These are phyloP conservation scores for Gallinago paraguaiae DNA, from an alignment of 2,113 vertebrate species.

Conservation along the genomic window DNA sequence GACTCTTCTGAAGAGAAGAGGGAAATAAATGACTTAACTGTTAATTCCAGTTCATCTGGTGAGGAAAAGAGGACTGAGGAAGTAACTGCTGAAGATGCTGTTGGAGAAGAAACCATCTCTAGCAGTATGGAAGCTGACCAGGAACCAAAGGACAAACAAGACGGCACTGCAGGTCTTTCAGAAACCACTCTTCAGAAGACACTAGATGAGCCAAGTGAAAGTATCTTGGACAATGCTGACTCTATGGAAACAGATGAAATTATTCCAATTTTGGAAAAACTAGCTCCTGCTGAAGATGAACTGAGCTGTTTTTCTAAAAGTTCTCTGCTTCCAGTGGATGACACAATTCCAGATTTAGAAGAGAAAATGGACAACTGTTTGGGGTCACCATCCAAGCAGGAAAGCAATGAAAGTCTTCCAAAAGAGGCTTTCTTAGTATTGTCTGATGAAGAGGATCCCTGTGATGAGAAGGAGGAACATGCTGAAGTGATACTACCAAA, in stretches of 20 bases:
- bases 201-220: constrained; percentile 58
- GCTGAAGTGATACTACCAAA: constrained; percentile 39
- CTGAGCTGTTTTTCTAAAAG: constrained; percentile 75
- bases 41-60: constrained; percentile 30
- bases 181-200: constrained; percentile 52
- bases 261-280: constrained; percentile 82
- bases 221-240: constrained; percentile 47
- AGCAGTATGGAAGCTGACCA: constrained; percentile 78
- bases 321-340: constrained; percentile 71
- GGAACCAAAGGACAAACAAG: constrained; percentile 53
- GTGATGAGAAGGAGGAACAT: constrained; percentile 73
- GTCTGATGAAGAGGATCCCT: constrained; percentile 83
- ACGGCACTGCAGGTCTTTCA: neutral
- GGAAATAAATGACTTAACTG: constrained; percentile 21
- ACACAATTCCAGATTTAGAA: constrained; percentile 70
- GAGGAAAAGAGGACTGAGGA: constrained; percentile 48
- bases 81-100: constrained; percentile 6
- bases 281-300: constrained; percentile 77
- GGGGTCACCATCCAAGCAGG: constrained; percentile 80
- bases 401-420: constrained; percentile 80
- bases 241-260: constrained; percentile 84
- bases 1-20: constrained; percentile 19
- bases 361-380: constrained; percentile 75
- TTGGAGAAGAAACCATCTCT: constrained; percentile 76
- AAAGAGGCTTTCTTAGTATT: constrained; percentile 85